These are phyloP conservation scores for Lota lota DNA, from an alignment of 2,113 vertebrate species.

Conservation along the genomic window DNA sequence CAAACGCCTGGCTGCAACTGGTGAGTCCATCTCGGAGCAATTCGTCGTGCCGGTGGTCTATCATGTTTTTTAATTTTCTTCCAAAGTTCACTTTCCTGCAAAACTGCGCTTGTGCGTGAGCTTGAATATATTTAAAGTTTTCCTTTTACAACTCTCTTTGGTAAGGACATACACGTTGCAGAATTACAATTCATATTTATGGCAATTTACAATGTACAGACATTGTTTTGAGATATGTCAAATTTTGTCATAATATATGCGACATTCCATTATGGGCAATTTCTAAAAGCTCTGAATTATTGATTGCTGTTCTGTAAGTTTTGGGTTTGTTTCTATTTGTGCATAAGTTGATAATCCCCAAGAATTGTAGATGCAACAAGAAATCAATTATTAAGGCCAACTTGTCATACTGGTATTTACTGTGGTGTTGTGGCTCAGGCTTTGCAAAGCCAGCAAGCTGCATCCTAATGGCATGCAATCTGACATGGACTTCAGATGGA, in stretches of 20 bases:
- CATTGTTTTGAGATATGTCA: no score
- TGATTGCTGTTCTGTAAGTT: not conserved
- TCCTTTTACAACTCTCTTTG: not conserved
- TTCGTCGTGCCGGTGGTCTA: conserved; percentile 11
- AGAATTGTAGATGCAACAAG: conserved; percentile 41
- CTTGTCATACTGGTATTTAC: conserved; percentile 36
- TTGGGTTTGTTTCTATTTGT: conserved; percentile 13
- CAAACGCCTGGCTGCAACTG: conserved; percentile 88
- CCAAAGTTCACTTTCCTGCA: no score
- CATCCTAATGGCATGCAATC: no score
- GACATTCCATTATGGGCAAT: no score
- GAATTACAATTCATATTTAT: no score
- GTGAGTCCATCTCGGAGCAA: conserved; percentile 65
- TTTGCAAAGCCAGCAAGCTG: conserved; percentile 46
- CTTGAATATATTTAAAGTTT: not conserved
- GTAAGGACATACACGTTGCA: no score
- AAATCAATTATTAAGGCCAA: conserved; percentile 48
- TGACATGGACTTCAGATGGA: no score
- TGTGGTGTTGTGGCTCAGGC: conserved; percentile 26
- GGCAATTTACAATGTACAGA: no score
- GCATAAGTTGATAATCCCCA: conserved; percentile 8
- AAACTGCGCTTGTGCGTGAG: not conserved
- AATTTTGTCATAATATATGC: no score
- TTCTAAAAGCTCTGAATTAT: no score
- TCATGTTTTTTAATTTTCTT: conserved; percentile 5